Evolutionary conservation across 1,140 invertebrate genomes (phyloP), one percentile per base, ranked within the genome.

Genomic region (Laodelphax striatellus): DNA sequence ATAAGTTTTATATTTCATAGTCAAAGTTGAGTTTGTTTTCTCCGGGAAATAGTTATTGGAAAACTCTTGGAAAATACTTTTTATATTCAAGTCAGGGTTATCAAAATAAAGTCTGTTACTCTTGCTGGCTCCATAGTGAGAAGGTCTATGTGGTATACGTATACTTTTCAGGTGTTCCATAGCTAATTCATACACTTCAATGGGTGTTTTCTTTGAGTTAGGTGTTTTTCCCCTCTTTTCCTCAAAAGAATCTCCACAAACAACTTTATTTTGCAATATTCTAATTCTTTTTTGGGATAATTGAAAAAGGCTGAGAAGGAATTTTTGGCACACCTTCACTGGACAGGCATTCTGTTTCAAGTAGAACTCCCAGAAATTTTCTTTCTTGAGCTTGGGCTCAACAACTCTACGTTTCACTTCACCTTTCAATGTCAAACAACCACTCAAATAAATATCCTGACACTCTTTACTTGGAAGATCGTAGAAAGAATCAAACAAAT

Each of bases 1-100:
- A 16, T 61, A 61, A 14, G 53, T 56, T 43, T 55, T 56, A 42
- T 61, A 57, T 13, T 55, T 61, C 59, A 61, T 43, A 31, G 9
- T 31, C 28, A 31, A 31, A 5, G 28, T 31, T 31, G 28, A 31
- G 28, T 31, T 9, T 31, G 28, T 31, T 31, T 31, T 31, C 28
- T 31, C 28, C 9, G 28, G 28, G 28, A 31, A 31, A 31, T 31
- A 31, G 28, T 31, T 31, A 31, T 55, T 55, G 6, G 14, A 16
- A 41, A 57, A 57, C 16, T 42, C 38, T 11, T 57, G 19, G 22
- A 43, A 57, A 57, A 57, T 57, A n/a, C 14, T 21, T 22, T 57
- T 57, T 3, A 21, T 22, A 17, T 42, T 43, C 14, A 57, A 34
- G 14, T 57, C 56, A n/a, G 56, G 19, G 24, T 57, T 57, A 8